Evolutionary conservation across 2,888 invertebrate genomes (phyloP).

Genomic region (Hypomecis punctinalis): DNA sequence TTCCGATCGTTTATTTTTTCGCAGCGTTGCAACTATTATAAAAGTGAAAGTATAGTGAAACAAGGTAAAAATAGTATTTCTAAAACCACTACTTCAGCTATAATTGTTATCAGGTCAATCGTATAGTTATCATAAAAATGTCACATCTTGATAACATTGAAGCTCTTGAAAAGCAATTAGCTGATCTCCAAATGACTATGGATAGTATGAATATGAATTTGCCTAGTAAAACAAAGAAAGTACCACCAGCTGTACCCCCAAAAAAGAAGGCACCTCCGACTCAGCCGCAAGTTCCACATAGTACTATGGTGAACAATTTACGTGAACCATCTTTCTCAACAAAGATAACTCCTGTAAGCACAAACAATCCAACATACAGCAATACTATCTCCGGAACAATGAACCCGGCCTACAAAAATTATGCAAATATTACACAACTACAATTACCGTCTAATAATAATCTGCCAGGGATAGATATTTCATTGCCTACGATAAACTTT

Average conservation of each 20-base stretch:
- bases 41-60: not conserved
- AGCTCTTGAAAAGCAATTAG: slow-evolving; percentile 89
- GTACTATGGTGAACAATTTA: slow-evolving; percentile 88
- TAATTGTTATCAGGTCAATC: slow-evolving; percentile 44
- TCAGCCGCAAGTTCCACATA: slow-evolving; percentile 89
- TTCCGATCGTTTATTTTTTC: not conserved
- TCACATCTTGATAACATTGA: slow-evolving; percentile 83
- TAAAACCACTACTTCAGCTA: not conserved
- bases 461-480: slow-evolving; percentile 54
- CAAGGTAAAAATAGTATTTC: slow-evolving; percentile 11
- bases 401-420: slow-evolving; percentile 61
- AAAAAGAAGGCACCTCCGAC: slow-evolving; percentile 86
- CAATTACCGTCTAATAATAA: slow-evolving; percentile 51
- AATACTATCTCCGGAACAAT: slow-evolving; percentile 52
- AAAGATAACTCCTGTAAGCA: slow-evolving; percentile 62
- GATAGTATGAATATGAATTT: slow-evolving; percentile 54
- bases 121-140: slow-evolving; percentile 54
- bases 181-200: slow-evolving; percentile 87
- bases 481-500: slow-evolving; percentile 54
- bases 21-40: not conserved
- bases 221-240: slow-evolving; percentile 80
- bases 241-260: slow-evolving; percentile 92
- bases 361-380: slow-evolving; percentile 67
- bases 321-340: slow-evolving; percentile 91
- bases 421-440: slow-evolving; percentile 68